Conservation (phyloP, 2,888 invertebrate genomes). For the Rhogogaster chlorosoma region DNA sequence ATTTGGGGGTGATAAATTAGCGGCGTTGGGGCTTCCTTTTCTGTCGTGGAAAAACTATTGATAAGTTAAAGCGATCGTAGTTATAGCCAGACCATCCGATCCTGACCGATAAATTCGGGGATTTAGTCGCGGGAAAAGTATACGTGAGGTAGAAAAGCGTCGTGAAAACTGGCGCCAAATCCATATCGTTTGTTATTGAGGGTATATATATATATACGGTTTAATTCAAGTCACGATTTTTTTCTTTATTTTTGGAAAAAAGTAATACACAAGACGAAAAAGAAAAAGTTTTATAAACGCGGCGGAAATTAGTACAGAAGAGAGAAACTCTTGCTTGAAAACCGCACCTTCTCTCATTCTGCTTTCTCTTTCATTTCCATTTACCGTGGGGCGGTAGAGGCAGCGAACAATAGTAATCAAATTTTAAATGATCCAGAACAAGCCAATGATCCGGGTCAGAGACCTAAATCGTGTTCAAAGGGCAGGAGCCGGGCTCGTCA, state of each 20-base stretch:
- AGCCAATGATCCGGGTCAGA: constrained; percentile 43
- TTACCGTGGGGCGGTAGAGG: neutral
- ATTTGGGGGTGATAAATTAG: neutral
- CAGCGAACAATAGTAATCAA: constrained; percentile 36
- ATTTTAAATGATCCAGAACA: constrained; percentile 43
- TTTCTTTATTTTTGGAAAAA: too few relatives aligned
- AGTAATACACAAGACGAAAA: neutral
- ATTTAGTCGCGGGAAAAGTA: constrained; percentile 1
- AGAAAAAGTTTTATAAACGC: neutral
- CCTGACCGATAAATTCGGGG: constrained; percentile 17
- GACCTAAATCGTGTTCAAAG: constrained; percentile 34
- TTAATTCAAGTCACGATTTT: constrained; percentile 26
- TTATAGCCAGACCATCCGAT: neutral
- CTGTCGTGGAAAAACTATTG: neutral
- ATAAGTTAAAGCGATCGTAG: constrained; percentile 12
- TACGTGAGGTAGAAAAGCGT: constrained; percentile 35
- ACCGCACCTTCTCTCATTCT: neutral
- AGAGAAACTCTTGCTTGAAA: neutral
- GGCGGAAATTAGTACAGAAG: neutral
- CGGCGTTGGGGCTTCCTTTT: neutral
- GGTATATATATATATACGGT: too few relatives aligned
- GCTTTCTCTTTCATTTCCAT: neutral
- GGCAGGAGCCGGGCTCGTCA: constrained; percentile 15
- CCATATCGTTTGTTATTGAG: constrained; percentile 18
- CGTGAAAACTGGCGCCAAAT: constrained; percentile 37